Evolutionary conservation across 1,140 invertebrate species (phyloP).

Genomic region (Dicyema japonicum): DNA sequence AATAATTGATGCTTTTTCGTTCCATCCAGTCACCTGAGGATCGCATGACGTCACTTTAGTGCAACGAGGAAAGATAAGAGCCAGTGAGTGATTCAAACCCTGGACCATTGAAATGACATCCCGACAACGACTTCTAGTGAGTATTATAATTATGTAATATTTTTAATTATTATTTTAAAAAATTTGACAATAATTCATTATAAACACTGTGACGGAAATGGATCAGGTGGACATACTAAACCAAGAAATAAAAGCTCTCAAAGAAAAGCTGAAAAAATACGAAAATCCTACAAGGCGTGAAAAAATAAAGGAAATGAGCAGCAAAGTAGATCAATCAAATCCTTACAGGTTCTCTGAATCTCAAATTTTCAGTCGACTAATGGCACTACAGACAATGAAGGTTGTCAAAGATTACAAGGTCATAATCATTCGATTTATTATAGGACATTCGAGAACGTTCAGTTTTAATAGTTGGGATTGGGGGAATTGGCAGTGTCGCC

Average conservation of each 20-base stretch:
- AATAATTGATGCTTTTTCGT: no score
- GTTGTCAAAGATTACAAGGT: conserved; percentile 84
- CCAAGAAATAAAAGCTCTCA: conserved; percentile 23
- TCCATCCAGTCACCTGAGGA: no score
- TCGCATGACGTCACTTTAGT: no score
- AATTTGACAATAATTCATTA: no score
- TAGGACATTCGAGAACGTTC: conserved; percentile 48
- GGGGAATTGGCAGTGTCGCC: conserved; percentile 87
- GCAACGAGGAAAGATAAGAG: no score
- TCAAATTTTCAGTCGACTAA: conserved; percentile 39
- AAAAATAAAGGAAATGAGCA: conserved; percentile 40
- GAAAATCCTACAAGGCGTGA: conserved; percentile 13
- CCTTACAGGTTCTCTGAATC: conserved; percentile 46
- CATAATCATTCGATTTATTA: conserved; percentile 4
- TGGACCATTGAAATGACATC: no score
- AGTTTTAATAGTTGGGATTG: conserved; percentile 78
- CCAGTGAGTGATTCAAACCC: no score
- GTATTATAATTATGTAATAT: no score
- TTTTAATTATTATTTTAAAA: no score
- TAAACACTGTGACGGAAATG: no score
- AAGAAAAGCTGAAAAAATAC: conserved; percentile 23
- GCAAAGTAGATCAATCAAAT: conserved; percentile 85
- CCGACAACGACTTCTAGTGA: no score
- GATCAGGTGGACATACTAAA: conserved; percentile 18
- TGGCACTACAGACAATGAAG: conserved; percentile 92